Evolutionary conservation across 2,888 invertebrate genomes (phyloP).

Genomic region (Trissoscelio sp.): DNA sequence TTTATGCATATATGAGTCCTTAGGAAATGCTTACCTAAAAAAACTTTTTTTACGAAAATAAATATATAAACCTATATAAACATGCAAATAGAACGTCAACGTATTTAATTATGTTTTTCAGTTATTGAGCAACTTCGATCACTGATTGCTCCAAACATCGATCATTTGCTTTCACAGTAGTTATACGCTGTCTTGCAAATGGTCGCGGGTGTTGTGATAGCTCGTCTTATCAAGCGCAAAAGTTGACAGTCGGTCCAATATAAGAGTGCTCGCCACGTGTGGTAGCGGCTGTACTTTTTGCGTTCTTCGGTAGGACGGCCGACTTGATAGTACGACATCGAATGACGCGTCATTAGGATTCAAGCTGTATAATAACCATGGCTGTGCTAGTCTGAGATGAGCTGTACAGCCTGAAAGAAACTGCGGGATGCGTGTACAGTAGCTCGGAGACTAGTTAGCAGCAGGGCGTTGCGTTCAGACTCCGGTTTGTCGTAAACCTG

Average conservation of each 20-base stretch:
- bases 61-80: too few species aligned
- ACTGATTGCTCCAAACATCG: slow-evolving; percentile 32
- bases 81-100: too few species aligned
- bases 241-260: slow-evolving; percentile 30
- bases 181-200: slow-evolving; percentile 30
- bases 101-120: too few species aligned
- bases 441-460: slow-evolving; percentile 81
- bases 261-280: slow-evolving; percentile 38
- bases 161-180: slow-evolving; percentile 45
- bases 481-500: slow-evolving; percentile 81
- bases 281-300: slow-evolving; percentile 38
- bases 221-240: slow-evolving; percentile 35
- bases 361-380: slow-evolving; percentile 56
- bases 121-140: slow-evolving; percentile 23
- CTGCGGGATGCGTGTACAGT: slow-evolving; percentile 71
- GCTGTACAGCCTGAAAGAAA: slow-evolving; percentile 27
- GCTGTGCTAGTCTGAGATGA: slow-evolving; percentile 26
- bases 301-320: slow-evolving; percentile 15
- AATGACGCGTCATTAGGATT: slow-evolving; percentile 61
- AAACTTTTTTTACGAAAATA: too few species aligned
- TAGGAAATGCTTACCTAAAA: too few species aligned
- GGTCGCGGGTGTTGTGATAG: slow-evolving; percentile 51
- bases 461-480: slow-evolving; percentile 78
- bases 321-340: slow-evolving; percentile 35
- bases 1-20: too few species aligned